These are phyloP conservation scores for Tetramorium simillimum DNA, from an alignment of 1,140 invertebrate genomes.

Conservation along the genomic window DNA sequence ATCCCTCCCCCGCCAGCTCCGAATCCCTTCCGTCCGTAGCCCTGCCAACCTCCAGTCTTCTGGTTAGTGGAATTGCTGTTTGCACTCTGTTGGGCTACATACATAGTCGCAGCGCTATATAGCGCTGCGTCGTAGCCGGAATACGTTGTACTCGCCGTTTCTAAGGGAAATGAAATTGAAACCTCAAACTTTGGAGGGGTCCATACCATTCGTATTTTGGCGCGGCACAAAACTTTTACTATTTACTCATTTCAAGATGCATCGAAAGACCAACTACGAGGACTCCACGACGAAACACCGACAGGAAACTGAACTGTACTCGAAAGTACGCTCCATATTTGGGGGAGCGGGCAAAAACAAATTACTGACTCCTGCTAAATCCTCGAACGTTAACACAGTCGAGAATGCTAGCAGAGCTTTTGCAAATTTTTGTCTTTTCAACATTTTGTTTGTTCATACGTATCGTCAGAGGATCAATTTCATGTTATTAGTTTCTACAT, in stretches of 20 bases:
- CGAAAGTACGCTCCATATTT: neutral
- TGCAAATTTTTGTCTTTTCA: slow-evolving; percentile 15
- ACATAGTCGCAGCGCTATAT: slow-evolving; percentile 97
- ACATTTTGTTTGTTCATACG: slow-evolving; percentile 16
- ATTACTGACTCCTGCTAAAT: slow-evolving; percentile 51
- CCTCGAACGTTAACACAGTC: slow-evolving; percentile 27
- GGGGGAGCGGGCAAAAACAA: neutral
- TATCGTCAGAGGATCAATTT: slow-evolving; percentile 82
- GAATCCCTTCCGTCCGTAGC: slow-evolving; percentile 89
- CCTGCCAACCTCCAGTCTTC: slow-evolving; percentile 89
- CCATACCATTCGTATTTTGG: slow-evolving; percentile 67
- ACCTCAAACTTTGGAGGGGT: slow-evolving; percentile 81
- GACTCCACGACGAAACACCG: neutral
- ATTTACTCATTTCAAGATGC: slow-evolving; percentile 30
- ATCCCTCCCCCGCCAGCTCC: slow-evolving; percentile 86
- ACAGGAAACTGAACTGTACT: neutral
- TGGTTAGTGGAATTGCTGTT: slow-evolving; percentile 87
- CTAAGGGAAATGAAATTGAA: slow-evolving; percentile 84
- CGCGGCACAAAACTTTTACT: slow-evolving; percentile 32
- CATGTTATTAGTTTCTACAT: slow-evolving; percentile 79
- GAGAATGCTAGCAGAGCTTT: slow-evolving; percentile 61
- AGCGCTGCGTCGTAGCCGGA: slow-evolving; percentile 96
- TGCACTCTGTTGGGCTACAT: slow-evolving; percentile 93
- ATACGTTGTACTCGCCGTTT: slow-evolving; percentile 87
- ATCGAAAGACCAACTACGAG: neutral